Conservation (phyloP, 2,113 vertebrate species). For the Daboia siamensis region DNA sequence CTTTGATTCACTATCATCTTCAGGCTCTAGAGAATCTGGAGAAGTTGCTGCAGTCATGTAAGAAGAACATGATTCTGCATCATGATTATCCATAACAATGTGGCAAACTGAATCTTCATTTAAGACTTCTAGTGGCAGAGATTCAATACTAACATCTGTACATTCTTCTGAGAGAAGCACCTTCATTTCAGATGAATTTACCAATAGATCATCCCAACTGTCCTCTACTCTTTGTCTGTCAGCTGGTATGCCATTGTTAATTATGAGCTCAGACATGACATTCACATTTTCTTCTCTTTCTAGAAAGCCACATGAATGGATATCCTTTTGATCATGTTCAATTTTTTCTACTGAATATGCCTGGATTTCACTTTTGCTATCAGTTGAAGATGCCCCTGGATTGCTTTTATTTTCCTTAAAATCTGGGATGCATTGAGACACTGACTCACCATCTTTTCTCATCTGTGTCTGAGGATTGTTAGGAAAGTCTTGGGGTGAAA, state of each 20-base stretch:
- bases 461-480: constrained; percentile 41
- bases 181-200: constrained; percentile 11
- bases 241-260: background rate
- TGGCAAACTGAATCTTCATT: constrained; percentile 17
- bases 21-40: constrained; percentile 52
- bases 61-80: constrained; percentile 68
- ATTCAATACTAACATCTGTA: constrained; percentile 13
- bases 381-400: background rate
- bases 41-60: constrained; percentile 65
- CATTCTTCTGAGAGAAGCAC: background rate
- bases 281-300: constrained; percentile 3
- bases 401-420: constrained; percentile 19
- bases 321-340: constrained; percentile 26
- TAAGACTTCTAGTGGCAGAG: constrained; percentile 19
- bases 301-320: background rate
- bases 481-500: constrained; percentile 42
- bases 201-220: constrained; percentile 3
- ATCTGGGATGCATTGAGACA: background rate
- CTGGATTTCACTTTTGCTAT: background rate
- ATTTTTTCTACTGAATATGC: background rate
- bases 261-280: background rate
- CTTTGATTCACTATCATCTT: constrained; percentile 30
- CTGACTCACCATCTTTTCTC: constrained; percentile 32
- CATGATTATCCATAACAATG: constrained; percentile 55
- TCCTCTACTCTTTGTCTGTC: background rate